Evolutionary conservation across 2,888 invertebrate genomes (phyloP).

Genomic region (Tinea trinotella): DNA sequence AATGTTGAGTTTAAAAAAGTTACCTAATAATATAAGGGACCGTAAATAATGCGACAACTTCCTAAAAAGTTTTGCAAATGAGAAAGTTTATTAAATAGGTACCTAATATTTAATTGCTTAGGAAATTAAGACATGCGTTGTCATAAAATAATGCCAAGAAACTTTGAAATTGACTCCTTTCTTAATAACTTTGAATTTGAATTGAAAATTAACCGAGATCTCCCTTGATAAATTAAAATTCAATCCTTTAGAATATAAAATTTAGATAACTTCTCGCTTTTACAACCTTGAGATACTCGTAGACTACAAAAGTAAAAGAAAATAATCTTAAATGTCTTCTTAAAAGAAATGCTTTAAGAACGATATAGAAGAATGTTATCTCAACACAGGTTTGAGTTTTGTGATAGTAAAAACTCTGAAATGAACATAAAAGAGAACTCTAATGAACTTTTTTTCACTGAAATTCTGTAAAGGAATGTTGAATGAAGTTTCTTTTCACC

Average conservation of each 20-base stretch:
- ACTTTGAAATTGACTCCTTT: conserved; percentile 8
- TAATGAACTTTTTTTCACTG: conserved; percentile 6
- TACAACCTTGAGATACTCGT: neutral
- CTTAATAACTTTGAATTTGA: conserved; percentile 7
- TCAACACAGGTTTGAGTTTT: neutral
- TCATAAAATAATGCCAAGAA: conserved; percentile 11
- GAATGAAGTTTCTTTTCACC: conserved; percentile 11
- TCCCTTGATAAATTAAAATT: neutral
- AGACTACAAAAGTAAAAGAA: neutral
- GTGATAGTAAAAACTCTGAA: neutral
- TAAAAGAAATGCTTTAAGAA: neutral
- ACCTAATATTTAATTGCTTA: neutral
- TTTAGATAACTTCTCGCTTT: neutral
- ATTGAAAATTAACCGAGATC: conserved; percentile 11
- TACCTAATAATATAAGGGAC: no score
- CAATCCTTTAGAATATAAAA: conserved; percentile 3
- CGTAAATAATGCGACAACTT: neutral
- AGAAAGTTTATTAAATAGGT: neutral
- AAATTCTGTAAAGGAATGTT: neutral
- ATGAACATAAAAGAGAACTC: conserved; percentile 5
- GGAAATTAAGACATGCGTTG: neutral
- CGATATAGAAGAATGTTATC: conserved; percentile 1
- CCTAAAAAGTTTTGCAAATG: neutral
- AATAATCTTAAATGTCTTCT: neutral
- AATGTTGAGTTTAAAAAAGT: no score